These are phyloP conservation scores for Hydriomena furcata DNA, from an alignment of 2,888 invertebrate species.

Conservation along the genomic window DNA sequence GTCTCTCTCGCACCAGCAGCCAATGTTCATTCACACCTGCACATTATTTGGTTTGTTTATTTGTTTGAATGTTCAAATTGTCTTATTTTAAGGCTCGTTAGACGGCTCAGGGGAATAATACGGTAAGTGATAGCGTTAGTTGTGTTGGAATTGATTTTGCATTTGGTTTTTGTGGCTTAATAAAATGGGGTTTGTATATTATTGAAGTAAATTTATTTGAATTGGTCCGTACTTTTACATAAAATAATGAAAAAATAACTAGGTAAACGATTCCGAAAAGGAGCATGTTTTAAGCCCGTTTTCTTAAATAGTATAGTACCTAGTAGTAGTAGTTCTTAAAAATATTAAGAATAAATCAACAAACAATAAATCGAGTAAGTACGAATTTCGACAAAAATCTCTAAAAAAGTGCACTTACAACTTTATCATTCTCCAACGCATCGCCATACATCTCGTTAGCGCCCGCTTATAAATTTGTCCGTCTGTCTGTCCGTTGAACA, in stretches of 20 bases:
- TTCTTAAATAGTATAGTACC: too few species aligned
- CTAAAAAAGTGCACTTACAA: constrained; percentile 27
- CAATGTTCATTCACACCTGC: constrained; percentile 74
- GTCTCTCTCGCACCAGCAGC: constrained; percentile 63
- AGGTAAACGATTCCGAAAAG: too few species aligned
- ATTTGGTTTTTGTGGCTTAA: neutral
- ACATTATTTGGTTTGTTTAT: constrained; percentile 69
- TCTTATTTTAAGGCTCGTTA: constrained; percentile 62
- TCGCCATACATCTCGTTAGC: constrained; percentile 64
- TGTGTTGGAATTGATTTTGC: neutral
- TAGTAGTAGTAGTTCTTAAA: too few species aligned
- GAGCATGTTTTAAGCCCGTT: too few species aligned
- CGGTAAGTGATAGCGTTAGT: constrained; percentile 38
- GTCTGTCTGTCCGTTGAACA: constrained; percentile 52
- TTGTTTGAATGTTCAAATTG: constrained; percentile 57
- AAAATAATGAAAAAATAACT: too few species aligned
- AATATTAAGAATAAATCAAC: too few species aligned
- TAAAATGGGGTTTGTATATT: too few species aligned
- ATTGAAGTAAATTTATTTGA: too few species aligned
- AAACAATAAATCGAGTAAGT: too few species aligned
- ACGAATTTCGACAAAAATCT: too few species aligned
- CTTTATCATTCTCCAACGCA: constrained; percentile 24
- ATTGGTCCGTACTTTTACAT: too few species aligned
- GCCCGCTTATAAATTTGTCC: constrained; percentile 71
- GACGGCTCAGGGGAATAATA: constrained; percentile 36